phyloP scores from a whole-genome alignment of 2,797 vertebrate genomes.

The Pyrrhura leucotis region DNA sequence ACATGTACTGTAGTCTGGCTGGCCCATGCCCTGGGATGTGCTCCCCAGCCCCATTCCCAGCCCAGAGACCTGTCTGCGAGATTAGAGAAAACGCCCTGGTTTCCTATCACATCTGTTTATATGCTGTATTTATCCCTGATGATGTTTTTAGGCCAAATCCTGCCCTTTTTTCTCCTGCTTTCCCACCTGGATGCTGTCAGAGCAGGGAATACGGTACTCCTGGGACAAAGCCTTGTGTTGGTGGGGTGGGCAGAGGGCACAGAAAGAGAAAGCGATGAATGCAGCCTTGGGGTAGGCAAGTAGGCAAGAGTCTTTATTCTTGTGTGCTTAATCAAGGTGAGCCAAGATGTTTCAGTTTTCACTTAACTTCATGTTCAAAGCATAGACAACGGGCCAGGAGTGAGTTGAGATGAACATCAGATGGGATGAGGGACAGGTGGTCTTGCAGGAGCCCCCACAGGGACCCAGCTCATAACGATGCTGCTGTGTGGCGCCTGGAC shows the following conservation, averaged over 20 bases:
- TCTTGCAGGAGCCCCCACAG: neutral
- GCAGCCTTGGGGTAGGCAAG: accelerated
- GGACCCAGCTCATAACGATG: neutral
- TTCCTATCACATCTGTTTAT: neutral
- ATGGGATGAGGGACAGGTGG: neutral
- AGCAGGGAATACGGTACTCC: neutral
- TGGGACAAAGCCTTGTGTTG: neutral
- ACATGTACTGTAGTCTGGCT: accelerated
- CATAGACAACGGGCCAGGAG: neutral
- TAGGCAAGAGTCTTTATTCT: accelerated
- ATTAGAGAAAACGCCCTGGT: neutral
- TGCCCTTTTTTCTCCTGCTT: neutral
- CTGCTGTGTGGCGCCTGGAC: neutral
- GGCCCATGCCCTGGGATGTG: neutral
- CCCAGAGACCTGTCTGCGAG: neutral
- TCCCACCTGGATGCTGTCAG: neutral
- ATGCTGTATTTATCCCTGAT: neutral
- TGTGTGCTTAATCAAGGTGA: neutral
- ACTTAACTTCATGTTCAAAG: neutral
- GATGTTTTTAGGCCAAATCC: neutral
- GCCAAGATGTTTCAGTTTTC: neutral
- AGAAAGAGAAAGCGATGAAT: neutral
- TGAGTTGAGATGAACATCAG: neutral
- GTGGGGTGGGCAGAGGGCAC: neutral
- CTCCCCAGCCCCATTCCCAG: neutral